Conservation (phyloP, 2,797 vertebrate species). For the Sciurus carolinensis region DNA sequence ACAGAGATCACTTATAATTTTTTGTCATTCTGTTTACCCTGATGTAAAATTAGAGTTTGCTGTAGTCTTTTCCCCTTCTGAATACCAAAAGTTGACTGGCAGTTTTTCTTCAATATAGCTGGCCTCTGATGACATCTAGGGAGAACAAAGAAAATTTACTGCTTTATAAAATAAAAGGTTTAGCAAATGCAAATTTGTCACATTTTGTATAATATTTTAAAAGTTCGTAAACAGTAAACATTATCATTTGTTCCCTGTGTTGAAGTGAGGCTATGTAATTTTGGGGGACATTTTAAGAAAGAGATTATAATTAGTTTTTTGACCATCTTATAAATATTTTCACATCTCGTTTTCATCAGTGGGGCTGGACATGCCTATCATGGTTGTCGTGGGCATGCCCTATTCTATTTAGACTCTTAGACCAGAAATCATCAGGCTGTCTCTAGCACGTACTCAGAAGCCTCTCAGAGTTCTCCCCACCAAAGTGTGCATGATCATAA, state of each 20-base stretch:
- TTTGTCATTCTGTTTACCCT: conserved; percentile 72
- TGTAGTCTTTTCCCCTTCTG: conserved; percentile 64
- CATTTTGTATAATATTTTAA: conserved; percentile 44
- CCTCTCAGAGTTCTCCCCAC: conserved; percentile 17
- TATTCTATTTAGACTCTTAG: conserved; percentile 29
- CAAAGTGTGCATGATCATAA: conserved; percentile 36
- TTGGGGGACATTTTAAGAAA: conserved; percentile 62
- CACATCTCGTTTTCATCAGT: conserved; percentile 45
- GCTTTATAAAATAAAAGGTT: conserved; percentile 46
- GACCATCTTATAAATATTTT: conserved; percentile 50
- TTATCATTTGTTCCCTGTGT: conserved; percentile 33
- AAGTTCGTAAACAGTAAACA: conserved; percentile 44
- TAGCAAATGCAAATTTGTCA: conserved; percentile 41
- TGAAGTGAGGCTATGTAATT: conserved; percentile 13
- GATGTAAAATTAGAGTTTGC: conserved; percentile 74
- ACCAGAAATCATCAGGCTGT: conserved; percentile 25
- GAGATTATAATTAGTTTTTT: conserved; percentile 37
- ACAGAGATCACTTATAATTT: conserved; percentile 81
- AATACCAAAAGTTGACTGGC: conserved; percentile 80
- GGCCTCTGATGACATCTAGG: conserved; percentile 59
- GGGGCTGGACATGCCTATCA: background rate
- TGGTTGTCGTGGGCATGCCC: background rate
- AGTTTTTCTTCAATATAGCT: conserved; percentile 72
- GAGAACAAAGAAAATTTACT: conserved; percentile 62
- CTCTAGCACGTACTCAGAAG: conserved; percentile 27